Evolutionary conservation across 2,888 invertebrate genomes (phyloP).

Genomic region (Aethes cnicana): DNA sequence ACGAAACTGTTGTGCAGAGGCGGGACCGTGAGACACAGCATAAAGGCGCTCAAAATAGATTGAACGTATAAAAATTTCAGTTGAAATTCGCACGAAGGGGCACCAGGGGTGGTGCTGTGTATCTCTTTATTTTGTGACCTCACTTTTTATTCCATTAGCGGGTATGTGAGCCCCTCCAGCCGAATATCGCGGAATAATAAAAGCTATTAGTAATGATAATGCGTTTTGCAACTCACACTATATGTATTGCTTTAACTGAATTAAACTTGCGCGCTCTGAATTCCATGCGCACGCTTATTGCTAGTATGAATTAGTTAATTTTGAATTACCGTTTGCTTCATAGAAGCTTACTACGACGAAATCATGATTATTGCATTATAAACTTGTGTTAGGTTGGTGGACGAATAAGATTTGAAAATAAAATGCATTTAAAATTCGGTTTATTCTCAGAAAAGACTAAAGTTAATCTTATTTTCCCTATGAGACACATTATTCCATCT

Average conservation of each 20-base stretch:
- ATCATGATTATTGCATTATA: background rate
- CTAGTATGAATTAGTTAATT: conserved; percentile 52
- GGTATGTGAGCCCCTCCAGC: conserved; percentile 78
- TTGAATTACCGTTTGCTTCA: conserved; percentile 47
- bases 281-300: conserved; percentile 63
- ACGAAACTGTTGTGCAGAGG: conserved; percentile 77
- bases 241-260: conserved; percentile 71
- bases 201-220: conserved; percentile 81
- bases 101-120: conserved; percentile 77
- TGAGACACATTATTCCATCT: conserved; percentile 27
- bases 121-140: conserved; percentile 82
- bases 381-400: background rate
- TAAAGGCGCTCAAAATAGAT: conserved; percentile 80
- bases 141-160: conserved; percentile 83
- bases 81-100: conserved; percentile 77
- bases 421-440: background rate
- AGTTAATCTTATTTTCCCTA: conserved; percentile 27
- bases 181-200: conserved; percentile 81
- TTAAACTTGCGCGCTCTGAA: conserved; percentile 66
- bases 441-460: conserved; percentile 12
- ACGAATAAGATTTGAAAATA: background rate
- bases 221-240: conserved; percentile 66
- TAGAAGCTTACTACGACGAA: conserved; percentile 30
- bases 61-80: conserved; percentile 83
- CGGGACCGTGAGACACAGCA: conserved; percentile 76